Conservation (phyloP, 2,113 vertebrate species). For the Circaetus cinerascens region DNA sequence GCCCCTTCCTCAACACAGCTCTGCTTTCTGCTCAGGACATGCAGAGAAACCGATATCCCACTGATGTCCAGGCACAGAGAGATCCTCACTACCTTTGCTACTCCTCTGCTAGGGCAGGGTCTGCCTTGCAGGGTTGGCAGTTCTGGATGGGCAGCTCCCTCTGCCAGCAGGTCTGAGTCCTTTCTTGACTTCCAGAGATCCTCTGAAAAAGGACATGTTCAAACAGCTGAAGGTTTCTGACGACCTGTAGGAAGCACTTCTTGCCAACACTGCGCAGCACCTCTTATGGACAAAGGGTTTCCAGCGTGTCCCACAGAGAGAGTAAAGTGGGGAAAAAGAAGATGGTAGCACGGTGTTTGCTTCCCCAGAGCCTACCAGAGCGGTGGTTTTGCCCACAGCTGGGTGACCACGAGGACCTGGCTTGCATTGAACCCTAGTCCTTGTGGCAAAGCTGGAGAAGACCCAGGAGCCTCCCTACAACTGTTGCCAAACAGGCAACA, state of each 20-base stretch:
- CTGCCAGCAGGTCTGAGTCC: not conserved
- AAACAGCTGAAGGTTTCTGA: not conserved
- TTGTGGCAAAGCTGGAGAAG: not conserved
- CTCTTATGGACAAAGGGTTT: not conserved
- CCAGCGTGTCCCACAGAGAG: too few species aligned
- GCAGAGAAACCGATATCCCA: not conserved
- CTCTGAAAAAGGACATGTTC: not conserved
- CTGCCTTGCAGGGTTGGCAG: rapidly evolving
- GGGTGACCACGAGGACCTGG: not conserved
- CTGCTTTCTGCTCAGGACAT: not conserved
- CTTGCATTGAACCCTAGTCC: too few species aligned
- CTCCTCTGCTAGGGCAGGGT: not conserved
- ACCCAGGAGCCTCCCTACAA: not conserved
- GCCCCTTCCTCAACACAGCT: not conserved
- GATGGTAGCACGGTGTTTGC: rapidly evolving
- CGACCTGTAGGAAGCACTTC: not conserved
- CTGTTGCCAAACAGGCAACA: not conserved
- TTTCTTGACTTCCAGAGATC: not conserved
- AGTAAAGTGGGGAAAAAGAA: not conserved
- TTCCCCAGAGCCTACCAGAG: not conserved
- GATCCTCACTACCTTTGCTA: not conserved
- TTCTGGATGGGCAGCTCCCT: not conserved
- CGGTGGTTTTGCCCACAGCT: not conserved
- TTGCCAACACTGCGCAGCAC: not conserved
- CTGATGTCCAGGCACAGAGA: not conserved